Evolutionary conservation across 2,113 vertebrate species (phyloP).

Genomic region (Tinamus guttatus): DNA sequence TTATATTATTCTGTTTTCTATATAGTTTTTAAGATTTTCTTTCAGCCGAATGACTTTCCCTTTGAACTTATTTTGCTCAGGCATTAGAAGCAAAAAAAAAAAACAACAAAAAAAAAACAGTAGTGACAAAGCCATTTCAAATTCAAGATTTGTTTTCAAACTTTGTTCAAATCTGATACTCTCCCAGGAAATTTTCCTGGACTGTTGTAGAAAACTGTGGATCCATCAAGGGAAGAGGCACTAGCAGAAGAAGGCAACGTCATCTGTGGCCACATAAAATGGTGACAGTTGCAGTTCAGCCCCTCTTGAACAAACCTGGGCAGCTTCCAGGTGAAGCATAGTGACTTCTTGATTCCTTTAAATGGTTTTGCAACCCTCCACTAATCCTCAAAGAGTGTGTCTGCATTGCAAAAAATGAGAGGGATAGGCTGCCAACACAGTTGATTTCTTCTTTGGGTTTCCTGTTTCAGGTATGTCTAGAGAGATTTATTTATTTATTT

Average conservation of each 20-base stretch:
- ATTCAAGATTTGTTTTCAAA: neutral
- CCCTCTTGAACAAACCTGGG: neutral
- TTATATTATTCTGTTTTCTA: neutral
- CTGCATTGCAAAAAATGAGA: neutral
- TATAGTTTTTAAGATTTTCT: neutral
- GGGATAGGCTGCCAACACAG: neutral
- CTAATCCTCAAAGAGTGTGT: neutral
- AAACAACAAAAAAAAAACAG: neutral
- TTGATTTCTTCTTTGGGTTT: neutral
- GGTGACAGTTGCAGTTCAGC: accelerated
- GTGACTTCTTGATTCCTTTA: neutral
- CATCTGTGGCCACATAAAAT: neutral
- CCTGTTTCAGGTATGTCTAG: neutral
- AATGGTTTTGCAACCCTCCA: neutral
- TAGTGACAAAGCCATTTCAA: neutral
- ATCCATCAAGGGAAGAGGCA: neutral
- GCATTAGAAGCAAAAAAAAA: neutral
- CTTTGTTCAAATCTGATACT: neutral
- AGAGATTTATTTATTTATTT: neutral
- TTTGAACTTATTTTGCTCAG: neutral
- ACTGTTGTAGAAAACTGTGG: neutral
- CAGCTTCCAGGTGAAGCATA: neutral
- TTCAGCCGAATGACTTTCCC: neutral
- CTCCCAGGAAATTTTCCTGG: neutral
- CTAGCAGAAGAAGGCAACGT: neutral